Percentiles rank a stretch among this genome's conserved stretches.
These are phyloP conservation scores for Ficedula albicollis DNA, from an alignment of 2,797 vertebrate species.

Conservation along the genomic window DNA sequence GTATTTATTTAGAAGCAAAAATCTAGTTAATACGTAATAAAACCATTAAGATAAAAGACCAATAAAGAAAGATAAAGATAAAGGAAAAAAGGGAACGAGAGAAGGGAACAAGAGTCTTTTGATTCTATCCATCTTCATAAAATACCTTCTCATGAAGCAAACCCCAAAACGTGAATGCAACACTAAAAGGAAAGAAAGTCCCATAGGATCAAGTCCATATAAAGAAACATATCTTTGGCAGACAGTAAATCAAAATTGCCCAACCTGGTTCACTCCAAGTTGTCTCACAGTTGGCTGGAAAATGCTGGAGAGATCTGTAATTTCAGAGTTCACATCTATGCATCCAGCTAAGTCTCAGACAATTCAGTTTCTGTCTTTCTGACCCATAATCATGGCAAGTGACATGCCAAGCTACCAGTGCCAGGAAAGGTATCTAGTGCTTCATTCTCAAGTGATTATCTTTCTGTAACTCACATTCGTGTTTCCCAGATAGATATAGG, in stretches of 20 bases:
- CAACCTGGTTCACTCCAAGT: not conserved
- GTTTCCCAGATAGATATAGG: not conserved
- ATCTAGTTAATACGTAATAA: not conserved
- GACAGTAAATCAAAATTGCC: not conserved
- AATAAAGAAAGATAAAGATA: not conserved
- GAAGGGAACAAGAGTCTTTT: not conserved
- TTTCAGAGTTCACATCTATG: not conserved
- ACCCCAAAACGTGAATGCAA: not conserved
- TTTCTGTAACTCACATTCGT: not conserved
- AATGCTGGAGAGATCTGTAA: not conserved
- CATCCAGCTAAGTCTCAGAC: not conserved
- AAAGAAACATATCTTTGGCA: not conserved
- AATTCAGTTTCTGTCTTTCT: not conserved
- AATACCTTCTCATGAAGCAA: not conserved
- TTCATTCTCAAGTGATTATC: not conserved
- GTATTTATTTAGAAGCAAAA: not conserved
- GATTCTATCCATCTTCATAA: not conserved
- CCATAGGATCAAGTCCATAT: not conserved
- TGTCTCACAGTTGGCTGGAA: not conserved
- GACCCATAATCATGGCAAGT: not conserved
- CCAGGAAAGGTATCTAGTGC: not conserved
- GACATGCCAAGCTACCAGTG: not conserved
- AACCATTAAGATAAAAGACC: not conserved
- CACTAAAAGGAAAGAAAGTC: not conserved
- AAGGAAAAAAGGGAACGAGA: not conserved